These are phyloP conservation scores for Accipiter cooperii DNA, from an alignment of 2,113 vertebrate species.

Conservation along the genomic window DNA sequence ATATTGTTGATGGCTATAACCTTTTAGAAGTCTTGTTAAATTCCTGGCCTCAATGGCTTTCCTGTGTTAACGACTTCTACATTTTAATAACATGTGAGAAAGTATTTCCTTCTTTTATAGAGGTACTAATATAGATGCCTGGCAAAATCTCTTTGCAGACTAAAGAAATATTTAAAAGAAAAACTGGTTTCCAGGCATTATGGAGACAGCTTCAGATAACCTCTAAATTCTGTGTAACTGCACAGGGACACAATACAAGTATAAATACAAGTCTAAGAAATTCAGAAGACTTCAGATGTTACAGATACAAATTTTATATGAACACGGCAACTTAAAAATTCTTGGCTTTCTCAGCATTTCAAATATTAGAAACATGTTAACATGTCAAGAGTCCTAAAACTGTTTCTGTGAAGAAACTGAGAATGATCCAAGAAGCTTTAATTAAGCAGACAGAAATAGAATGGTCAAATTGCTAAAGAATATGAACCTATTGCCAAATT, in stretches of 20 bases:
- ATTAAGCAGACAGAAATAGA: background rate
- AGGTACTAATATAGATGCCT: background rate
- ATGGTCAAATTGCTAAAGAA: background rate
- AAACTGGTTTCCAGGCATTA: background rate
- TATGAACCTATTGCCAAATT: background rate
- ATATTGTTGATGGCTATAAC: background rate
- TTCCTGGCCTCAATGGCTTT: background rate
- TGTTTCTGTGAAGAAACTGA: background rate
- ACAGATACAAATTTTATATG: background rate
- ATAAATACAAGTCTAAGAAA: background rate
- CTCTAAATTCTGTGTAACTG: background rate
- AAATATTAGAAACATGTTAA: background rate
- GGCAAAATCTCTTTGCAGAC: background rate
- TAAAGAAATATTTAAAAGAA: background rate
- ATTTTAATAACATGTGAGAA: background rate
- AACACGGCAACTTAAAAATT: background rate
- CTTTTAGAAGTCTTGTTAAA: background rate
- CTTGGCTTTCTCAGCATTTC: background rate
- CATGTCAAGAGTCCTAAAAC: background rate
- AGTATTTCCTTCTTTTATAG: conserved; percentile 14
- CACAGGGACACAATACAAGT: background rate
- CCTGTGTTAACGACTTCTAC: conserved; percentile 36
- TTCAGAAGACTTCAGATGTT: background rate
- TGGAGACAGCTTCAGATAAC: background rate
- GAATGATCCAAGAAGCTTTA: background rate